Evolutionary conservation across 1,140 invertebrate genomes (phyloP).

Genomic region (Ceratosolen solmsi): DNA sequence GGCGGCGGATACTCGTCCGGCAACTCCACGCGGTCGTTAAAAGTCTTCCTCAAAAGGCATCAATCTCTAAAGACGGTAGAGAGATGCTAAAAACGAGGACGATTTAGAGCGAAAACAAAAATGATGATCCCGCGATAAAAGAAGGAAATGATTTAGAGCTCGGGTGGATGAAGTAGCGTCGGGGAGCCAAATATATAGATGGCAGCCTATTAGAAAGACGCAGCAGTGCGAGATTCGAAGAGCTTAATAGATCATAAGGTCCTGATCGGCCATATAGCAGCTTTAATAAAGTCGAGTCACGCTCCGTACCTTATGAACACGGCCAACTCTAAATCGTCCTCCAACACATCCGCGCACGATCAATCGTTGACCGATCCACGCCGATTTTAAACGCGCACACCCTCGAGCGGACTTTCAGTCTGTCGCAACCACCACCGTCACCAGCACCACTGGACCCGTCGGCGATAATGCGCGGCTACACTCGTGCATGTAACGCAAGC

Average conservation of each 20-base stretch:
- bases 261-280: constrained; percentile 3
- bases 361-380: constrained; percentile 58
- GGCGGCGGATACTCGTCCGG: neutral
- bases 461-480: no score
- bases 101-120: constrained; percentile 29
- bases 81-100: neutral
- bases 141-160: neutral
- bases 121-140: constrained; percentile 11
- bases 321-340: constrained; percentile 64
- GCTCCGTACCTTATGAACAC: constrained; percentile 53
- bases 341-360: constrained; percentile 55
- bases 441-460: no score
- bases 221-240: neutral
- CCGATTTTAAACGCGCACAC: no score
- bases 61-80: neutral
- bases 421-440: no score
- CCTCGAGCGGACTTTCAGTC: no score
- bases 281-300: constrained; percentile 67
- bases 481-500: no score
- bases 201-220: constrained; percentile 26
- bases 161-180: neutral
- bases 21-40: neutral
- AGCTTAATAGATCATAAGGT: neutral
- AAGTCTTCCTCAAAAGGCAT: neutral
- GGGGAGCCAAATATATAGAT: constrained; percentile 11